Evolutionary conservation across 1,140 invertebrate species (phyloP), one percentile per base, ranked within the genome.

Genomic region (Drosophila malerkotliana): DNA sequence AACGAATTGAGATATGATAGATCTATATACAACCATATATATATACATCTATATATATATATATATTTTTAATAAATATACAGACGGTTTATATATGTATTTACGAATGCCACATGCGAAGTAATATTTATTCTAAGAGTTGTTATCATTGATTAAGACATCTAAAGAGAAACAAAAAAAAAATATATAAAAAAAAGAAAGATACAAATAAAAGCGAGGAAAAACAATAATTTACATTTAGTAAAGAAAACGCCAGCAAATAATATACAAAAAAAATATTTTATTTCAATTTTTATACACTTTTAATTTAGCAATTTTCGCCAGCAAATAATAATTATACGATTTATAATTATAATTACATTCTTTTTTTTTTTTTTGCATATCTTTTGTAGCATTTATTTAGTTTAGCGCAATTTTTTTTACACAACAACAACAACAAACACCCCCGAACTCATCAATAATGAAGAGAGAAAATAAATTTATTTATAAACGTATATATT

Each of bases 91-190:
- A 63, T 39, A 55, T 62, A 72, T 77, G 69, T 83, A 67, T 83
- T 63, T 72, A 78, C 62, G 59, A 76, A 89, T 78, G 77, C 73
- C 77, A 87, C 62, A 85, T 79, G 77, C 77, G 81, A 85, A 44
- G 83, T 77, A 77, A 85, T 87, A 88, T 88, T 90, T 85, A 90
- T 88, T 79, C 77, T 91, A 91, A 91, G 90, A 91, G 90, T 91
- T 91, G 90, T 91, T 90, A 91, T 91, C 90, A 91, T 91, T 91
- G 90, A 91, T 89, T 91, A 91, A 91, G 90, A 79, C 87, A 80
- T 90, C 78, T 85, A 77, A 80, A 68, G 32, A 62, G 48, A 58
- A 18, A 18, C 18, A 18, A 39, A 14, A 55, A 67, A 64, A 76
- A 58, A 78, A 68, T 60, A 78, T 64, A 51, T 9, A 61, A 48